A percentile compares a stretch with the other conserved stretches of the same genome.
These are phyloP conservation scores for Athene cunicularia DNA, from an alignment of 2,113 vertebrate species.

Conservation along the genomic window DNA sequence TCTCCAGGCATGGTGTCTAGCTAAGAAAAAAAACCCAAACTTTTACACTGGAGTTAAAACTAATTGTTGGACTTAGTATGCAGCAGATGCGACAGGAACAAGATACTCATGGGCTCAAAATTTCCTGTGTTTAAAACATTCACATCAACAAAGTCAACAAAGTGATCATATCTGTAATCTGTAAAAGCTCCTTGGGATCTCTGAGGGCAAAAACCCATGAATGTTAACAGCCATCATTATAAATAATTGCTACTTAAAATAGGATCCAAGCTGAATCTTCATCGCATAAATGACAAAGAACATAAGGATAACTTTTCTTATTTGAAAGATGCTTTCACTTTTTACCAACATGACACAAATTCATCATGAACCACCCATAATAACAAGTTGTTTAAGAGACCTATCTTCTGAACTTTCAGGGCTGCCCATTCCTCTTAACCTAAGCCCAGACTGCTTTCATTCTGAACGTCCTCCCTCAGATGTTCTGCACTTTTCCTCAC, in stretches of 20 bases:
- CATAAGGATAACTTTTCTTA: neutral
- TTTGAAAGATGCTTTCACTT: neutral
- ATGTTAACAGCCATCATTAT: neutral
- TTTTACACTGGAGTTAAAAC: neutral
- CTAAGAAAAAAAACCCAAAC: neutral
- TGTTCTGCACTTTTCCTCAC: neutral
- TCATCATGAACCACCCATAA: neutral
- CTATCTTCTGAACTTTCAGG: neutral
- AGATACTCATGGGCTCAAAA: neutral
- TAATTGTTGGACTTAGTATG: neutral
- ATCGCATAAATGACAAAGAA: neutral
- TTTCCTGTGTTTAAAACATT: neutral
- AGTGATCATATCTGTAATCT: neutral
- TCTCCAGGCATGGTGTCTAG: neutral
- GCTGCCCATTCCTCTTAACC: neutral
- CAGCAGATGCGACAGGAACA: neutral
- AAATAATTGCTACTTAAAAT: neutral
- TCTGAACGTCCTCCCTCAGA: neutral
- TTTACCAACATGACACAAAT: neutral
- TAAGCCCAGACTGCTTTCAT: neutral
- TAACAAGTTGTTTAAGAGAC: neutral
- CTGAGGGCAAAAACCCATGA: neutral
- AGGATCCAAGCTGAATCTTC: neutral
- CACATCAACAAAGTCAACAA: neutral
- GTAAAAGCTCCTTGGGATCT: neutral